A percentile compares a stretch with the other conserved stretches of the same genome.
Evolutionary conservation across 1,140 invertebrate species (phyloP).

Genomic region (Holotrichia oblita): DNA sequence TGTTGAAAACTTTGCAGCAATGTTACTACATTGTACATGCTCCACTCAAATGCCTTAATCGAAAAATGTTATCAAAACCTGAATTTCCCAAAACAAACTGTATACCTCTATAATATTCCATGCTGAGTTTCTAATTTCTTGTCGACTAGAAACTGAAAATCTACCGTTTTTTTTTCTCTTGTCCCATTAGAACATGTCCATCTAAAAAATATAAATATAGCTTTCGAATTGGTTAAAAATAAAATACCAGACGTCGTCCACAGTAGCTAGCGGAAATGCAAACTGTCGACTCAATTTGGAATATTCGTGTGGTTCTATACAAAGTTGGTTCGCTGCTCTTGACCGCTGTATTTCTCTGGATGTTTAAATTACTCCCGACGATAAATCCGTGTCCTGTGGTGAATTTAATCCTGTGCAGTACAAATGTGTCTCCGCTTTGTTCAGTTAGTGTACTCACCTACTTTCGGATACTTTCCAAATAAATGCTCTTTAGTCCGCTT

Average conservation of each 20-base stretch:
- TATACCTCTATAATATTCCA: background rate
- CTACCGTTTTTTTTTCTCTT: too few relatives aligned
- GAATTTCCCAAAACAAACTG: background rate
- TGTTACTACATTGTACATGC: background rate
- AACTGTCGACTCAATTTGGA: background rate
- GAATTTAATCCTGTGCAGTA: constrained; percentile 1
- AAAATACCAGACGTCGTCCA: too few relatives aligned
- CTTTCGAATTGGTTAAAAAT: too few relatives aligned
- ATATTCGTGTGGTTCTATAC: constrained; percentile 1
- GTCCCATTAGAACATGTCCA: too few relatives aligned
- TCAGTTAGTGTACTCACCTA: background rate
- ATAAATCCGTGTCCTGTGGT: constrained; percentile 20
- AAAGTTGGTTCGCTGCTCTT: constrained; percentile 4
- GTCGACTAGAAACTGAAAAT: background rate
- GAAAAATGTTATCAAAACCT: background rate
- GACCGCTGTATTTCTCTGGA: constrained; percentile 15
- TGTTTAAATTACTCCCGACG: constrained; percentile 28
- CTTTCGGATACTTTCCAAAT: background rate
- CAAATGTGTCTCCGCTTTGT: background rate
- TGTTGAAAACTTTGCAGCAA: background rate
- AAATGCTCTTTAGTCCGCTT: background rate
- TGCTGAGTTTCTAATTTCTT: background rate
- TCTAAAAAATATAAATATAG: too few relatives aligned
- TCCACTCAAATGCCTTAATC: background rate
- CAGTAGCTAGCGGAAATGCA: background rate